These are phyloP conservation scores for Phoxinus phoxinus DNA, from an alignment of 2,113 vertebrate genomes.

Conservation along the genomic window DNA sequence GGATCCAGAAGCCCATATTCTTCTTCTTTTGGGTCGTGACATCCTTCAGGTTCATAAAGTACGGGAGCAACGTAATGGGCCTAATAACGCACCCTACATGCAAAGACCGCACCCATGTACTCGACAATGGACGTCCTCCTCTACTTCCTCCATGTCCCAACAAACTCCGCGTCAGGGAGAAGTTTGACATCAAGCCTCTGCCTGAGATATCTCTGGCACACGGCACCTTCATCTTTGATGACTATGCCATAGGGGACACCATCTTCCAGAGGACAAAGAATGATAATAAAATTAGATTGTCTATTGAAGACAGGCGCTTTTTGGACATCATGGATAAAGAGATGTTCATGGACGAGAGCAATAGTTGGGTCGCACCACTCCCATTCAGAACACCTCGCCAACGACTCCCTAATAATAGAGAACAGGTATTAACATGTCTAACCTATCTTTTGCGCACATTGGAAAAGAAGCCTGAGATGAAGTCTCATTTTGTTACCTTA, in stretches of 20 bases:
- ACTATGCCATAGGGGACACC: not conserved
- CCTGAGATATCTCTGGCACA: not conserved
- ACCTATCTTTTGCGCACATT: not conserved
- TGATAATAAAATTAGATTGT: not conserved
- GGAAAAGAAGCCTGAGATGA: conserved; percentile 11
- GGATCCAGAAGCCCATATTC: not conserved
- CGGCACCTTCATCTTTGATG: not conserved
- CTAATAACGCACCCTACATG: not conserved
- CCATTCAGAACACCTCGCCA: not conserved
- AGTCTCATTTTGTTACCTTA: too few species aligned
- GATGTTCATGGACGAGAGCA: not conserved
- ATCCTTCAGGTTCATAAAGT: not conserved
- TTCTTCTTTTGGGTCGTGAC: not conserved
- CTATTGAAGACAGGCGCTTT: not conserved
- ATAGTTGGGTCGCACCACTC: not conserved
- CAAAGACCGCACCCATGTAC: not conserved
- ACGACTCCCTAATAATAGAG: not conserved
- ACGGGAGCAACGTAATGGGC: not conserved
- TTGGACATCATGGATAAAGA: not conserved
- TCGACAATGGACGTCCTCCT: not conserved
- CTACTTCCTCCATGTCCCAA: too few species aligned
- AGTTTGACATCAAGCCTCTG: not conserved
- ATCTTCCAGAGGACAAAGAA: not conserved
- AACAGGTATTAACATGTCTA: not conserved
- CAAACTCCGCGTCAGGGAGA: too few species aligned